phyloP scores from a whole-genome alignment of 2,113 vertebrate species.

The Limnothrissa miodon region DNA sequence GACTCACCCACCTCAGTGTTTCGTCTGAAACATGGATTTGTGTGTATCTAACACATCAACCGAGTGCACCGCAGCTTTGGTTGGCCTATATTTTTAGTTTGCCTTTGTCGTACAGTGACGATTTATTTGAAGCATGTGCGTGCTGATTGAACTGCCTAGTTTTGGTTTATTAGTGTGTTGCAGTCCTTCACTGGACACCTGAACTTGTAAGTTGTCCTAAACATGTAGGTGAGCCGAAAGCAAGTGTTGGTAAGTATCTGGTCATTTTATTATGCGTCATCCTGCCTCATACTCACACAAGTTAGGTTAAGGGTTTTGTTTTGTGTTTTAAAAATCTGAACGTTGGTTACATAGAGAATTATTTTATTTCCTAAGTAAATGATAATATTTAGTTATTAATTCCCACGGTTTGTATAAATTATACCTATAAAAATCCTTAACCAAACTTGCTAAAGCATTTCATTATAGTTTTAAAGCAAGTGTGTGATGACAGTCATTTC shows the following conservation, averaged over 20 bases:
- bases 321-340: not conserved
- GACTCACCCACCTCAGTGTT: constrained; percentile 40
- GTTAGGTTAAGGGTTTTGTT: constrained; percentile 32
- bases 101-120: constrained; percentile 48
- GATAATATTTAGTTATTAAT: not conserved
- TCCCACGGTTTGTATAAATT: not conserved
- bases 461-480: not conserved
- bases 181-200: constrained; percentile 47
- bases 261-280: constrained; percentile 43
- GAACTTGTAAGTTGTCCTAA: constrained; percentile 46
- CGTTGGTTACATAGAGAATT: not conserved
- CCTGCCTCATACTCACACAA: constrained; percentile 27
- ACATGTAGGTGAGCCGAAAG: constrained; percentile 41
- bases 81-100: constrained; percentile 54
- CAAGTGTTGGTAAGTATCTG: constrained; percentile 64
- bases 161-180: constrained; percentile 54
- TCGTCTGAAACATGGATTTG: constrained; percentile 18
- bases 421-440: not conserved
- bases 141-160: constrained; percentile 88
- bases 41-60: constrained; percentile 59
- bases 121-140: constrained; percentile 76
- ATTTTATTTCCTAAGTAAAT: not conserved
- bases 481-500: not conserved
- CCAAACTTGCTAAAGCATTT: not conserved
- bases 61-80: constrained; percentile 33